Evolutionary conservation across 2,113 vertebrate genomes (phyloP).

Genomic region (Tetraodon nigroviridis): DNA sequence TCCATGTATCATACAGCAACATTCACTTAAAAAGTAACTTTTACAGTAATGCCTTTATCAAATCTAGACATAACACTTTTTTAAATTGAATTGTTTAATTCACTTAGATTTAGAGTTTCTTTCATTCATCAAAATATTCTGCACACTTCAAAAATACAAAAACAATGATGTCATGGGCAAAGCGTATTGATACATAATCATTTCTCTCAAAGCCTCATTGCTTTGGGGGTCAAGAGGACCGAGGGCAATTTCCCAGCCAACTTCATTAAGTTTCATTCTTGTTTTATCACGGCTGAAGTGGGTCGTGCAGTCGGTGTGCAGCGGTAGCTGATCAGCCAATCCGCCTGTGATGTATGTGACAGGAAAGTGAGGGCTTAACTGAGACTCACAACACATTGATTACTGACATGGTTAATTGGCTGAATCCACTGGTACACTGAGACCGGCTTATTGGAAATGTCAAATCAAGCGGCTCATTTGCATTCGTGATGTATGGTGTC

Average conservation of each 20-base stretch:
- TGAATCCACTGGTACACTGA: slow-evolving; percentile 72
- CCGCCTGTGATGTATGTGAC: slow-evolving; percentile 74
- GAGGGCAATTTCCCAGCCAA: slow-evolving; percentile 54
- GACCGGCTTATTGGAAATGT: slow-evolving; percentile 78
- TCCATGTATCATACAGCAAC: too few species aligned
- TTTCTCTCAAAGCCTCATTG: slow-evolving; percentile 22
- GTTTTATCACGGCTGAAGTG: slow-evolving; percentile 70
- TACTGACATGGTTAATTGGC: slow-evolving; percentile 79
- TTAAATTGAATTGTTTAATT: too few species aligned
- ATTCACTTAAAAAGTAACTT: too few species aligned
- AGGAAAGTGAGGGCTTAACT: slow-evolving; percentile 69
- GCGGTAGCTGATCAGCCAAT: slow-evolving; percentile 77
- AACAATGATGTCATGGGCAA: slow-evolving; percentile 30
- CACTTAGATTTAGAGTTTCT: background rate
- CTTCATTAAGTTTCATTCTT: slow-evolving; percentile 76
- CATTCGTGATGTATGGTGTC: slow-evolving; percentile 74
- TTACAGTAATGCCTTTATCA: too few species aligned
- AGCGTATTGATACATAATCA: slow-evolving; percentile 26
- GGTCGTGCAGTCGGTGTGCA: slow-evolving; percentile 66
- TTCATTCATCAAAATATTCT: slow-evolving; percentile 23
- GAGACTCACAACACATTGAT: slow-evolving; percentile 72
- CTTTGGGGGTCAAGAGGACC: slow-evolving; percentile 34
- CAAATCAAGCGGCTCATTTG: slow-evolving; percentile 76
- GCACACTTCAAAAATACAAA: slow-evolving; percentile 20
- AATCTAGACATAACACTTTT: too few species aligned